Base-by-base conservation (phyloP, 2,888 invertebrate genomes). In the Protodeltote pygarga region DNA sequence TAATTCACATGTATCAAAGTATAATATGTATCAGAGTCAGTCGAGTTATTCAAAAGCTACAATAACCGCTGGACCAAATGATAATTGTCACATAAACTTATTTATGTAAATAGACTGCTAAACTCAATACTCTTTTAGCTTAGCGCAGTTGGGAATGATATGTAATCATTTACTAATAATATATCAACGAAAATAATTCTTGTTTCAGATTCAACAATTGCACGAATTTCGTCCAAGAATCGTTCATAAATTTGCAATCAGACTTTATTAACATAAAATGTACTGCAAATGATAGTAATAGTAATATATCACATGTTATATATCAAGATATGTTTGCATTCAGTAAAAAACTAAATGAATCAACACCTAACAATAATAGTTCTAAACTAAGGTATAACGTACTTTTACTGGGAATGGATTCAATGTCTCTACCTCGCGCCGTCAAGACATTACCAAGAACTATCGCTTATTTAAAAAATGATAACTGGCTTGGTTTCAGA, bases 331-430 rank as follows among this genome's bases (percentile, higher is more conserved):
- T 67, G 77, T 94, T 73, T 79, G 91, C 50, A 62, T 88, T 61
- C 82, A 88, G 55, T 79, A 94, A 40, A 81, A 93, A 59, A 82
- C 93, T 59, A 78, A 92, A 70, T 62, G 85, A 21, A 38, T 74
- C 58, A 54, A 75, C 55, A 39, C 27, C 49, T 27, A 53, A 53
- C 15, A 51, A 35, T 55, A 50, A 47, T 17, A 61, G 68, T 23
- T 74, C 74, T 42, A 75, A 61, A 52, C 45, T 60, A 4, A 83
- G 75, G 65, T 92, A 91, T 62, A 93, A 93, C 48, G 94, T 98
- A 0, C 83, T 98, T 17, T 89, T 97, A 76, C 79, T 98, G 10
- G 98, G 97, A 23, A 95, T 98, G 68, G 97, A 98, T 76, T 96
- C 97, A 28, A 95, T 98, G 68, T 97, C 98, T 0, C 86, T 97